Evolutionary conservation across 2,888 invertebrate species (phyloP).

Genomic region (Candidula unifasciata): DNA sequence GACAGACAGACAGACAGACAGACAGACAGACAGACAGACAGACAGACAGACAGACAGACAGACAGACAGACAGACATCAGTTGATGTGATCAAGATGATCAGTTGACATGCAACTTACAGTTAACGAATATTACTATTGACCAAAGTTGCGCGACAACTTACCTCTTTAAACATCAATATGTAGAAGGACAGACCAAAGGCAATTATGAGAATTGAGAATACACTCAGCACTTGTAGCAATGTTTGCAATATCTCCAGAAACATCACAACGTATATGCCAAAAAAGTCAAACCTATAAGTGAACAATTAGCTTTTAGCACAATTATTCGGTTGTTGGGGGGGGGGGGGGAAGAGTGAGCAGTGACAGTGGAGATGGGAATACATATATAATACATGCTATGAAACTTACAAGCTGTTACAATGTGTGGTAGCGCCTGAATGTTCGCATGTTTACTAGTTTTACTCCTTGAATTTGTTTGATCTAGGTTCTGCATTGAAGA

Average conservation of each 20-base stretch:
- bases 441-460: no score
- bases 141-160: constrained; percentile 45
- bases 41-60: neutral
- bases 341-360: no score
- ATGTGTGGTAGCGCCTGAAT: no score
- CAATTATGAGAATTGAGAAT: constrained; percentile 92
- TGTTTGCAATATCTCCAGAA: constrained; percentile 89
- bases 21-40: neutral
- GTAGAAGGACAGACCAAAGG: constrained; percentile 91
- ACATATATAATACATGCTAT: no score
- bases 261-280: constrained; percentile 96
- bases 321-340: no score
- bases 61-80: neutral
- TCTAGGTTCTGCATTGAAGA: no score
- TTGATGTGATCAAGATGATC: neutral
- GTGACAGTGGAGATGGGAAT: no score
- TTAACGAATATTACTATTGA: neutral
- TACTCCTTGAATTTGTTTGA: no score
- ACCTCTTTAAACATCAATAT: constrained; percentile 81
- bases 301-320: no score
- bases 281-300: constrained; percentile 82
- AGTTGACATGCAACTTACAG: neutral
- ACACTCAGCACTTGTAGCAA: constrained; percentile 90
- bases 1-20: constrained; percentile 5
- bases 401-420: no score